These are phyloP conservation scores for Gryllus longicercus DNA, from an alignment of 2,888 invertebrate species.

Conservation along the genomic window DNA sequence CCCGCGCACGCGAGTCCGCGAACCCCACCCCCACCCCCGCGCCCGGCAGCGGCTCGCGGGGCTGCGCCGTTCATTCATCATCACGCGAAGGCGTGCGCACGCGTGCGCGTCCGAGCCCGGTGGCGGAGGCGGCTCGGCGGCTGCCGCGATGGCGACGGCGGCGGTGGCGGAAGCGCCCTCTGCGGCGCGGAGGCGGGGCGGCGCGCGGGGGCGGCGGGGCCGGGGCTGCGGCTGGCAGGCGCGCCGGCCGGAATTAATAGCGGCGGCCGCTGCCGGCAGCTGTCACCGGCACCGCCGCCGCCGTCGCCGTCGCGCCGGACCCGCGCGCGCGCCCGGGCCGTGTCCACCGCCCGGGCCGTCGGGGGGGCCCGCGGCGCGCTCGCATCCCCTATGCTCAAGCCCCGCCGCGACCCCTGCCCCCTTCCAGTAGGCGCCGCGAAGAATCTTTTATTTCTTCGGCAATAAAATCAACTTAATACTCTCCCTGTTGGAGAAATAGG, in stretches of 20 bases:
- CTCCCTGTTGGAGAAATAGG: too few relatives aligned
- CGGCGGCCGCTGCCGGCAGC: constrained; percentile 1
- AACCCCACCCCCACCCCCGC: too few relatives aligned
- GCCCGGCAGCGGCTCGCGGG: too few relatives aligned
- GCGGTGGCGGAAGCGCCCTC: background rate
- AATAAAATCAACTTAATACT: too few relatives aligned
- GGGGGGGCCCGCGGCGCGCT: background rate
- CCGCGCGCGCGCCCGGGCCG: background rate
- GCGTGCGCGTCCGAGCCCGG: background rate
- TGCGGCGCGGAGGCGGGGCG: background rate
- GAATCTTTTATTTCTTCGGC: too few relatives aligned
- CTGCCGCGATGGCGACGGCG: background rate
- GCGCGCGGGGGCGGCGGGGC: background rate
- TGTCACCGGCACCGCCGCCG: background rate
- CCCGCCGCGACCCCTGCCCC: background rate
- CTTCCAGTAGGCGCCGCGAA: background rate
- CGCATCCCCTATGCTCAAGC: background rate
- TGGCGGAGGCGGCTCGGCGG: background rate
- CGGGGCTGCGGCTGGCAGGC: constrained; percentile 11
- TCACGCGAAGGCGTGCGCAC: background rate
- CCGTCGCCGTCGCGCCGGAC: background rate
- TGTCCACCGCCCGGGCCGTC: background rate
- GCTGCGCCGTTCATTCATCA: background rate
- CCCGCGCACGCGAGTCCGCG: background rate
- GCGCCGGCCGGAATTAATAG: background rate